These are phyloP conservation scores for Oryzias javanicus DNA, from an alignment of 2,113 vertebrate genomes.

Conservation along the genomic window DNA sequence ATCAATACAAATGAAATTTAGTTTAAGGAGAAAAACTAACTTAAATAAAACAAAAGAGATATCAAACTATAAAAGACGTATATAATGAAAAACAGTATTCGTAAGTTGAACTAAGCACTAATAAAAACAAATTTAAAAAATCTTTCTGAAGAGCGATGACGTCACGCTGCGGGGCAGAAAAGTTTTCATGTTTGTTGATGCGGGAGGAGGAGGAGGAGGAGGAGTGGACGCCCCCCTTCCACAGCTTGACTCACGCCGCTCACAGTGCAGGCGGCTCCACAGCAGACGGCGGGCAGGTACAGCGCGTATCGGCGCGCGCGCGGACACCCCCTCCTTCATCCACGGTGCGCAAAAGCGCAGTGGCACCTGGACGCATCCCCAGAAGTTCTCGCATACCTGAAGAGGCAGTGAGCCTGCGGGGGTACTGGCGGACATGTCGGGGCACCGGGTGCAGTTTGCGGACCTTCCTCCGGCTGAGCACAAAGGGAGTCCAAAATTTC, in stretches of 20 bases:
- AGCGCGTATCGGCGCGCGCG: constrained; percentile 30
- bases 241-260: neutral
- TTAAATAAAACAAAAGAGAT: too few species aligned
- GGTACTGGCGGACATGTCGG: constrained; percentile 66
- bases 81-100: too few species aligned
- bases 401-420: constrained; percentile 26
- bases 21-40: too few species aligned
- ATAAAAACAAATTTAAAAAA: too few species aligned
- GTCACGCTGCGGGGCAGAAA: constrained; percentile 43
- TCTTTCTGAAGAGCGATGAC: constrained; percentile 37
- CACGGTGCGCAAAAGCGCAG: constrained; percentile 17
- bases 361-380: constrained; percentile 3
- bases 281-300: constrained; percentile 40
- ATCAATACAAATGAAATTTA: too few species aligned
- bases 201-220: constrained; percentile 5
- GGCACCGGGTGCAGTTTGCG: constrained; percentile 81
- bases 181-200: constrained; percentile 32
- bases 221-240: neutral
- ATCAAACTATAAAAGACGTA: too few species aligned
- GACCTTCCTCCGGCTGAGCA: constrained; percentile 71
- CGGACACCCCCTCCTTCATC: constrained; percentile 5
- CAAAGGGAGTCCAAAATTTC: constrained; percentile 66
- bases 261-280: neutral
- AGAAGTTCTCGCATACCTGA: constrained; percentile 61
- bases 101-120: too few species aligned